Evolutionary conservation across 2,113 vertebrate species (phyloP), one percentile per base, ranked within the genome.

Genomic region (Smithornis capensis): DNA sequence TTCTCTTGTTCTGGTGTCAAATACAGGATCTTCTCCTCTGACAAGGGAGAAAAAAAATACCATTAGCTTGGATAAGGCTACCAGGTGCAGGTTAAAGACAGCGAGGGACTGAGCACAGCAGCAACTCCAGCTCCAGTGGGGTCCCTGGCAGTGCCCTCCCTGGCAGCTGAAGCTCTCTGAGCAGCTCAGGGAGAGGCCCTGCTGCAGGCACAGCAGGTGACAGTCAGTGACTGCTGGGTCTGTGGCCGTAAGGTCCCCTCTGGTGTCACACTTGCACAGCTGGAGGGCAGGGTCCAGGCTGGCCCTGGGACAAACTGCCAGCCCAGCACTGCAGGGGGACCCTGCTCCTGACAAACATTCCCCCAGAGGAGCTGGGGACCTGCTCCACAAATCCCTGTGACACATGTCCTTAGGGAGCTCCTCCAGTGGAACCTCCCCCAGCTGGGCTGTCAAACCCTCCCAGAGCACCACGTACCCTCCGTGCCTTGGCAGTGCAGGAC

Each of bases 1-100:
- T 99, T 99, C 97, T 99, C 99, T 94, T 99, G 99, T 93, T 99
- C 99, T 93, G 99, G 99, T 96, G 99, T 99, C 97, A 99, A 98
- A 98, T 99, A 99, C 92, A 99, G 98, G 96, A 98, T 99, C 98
- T 99, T 99, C 96, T 99, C 99, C 96, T 99, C 99, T 99, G 95
- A 76, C 27, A 62, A 49, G 14, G 33, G 27, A 89, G 18, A 63
- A 59, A 78, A 84, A 87, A 50, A 28, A 28, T 4, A 22, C 1
- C 10, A 13, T 95, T 77, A 97, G 33, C 16, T 77, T 67, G 86
- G 68, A 49, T 28, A 68, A 63, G 70, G 60, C 57, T 65, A 12
- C 9, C 37, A 37, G 65, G 57, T 31, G 14, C 38, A 91, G 27
- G 37, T 77, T 62, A 76, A 60, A 81, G 33, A 22, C n/a, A 64